These are phyloP conservation scores for Tenualosa ilisha DNA, from an alignment of 2,797 vertebrate species.

Conservation along the genomic window DNA sequence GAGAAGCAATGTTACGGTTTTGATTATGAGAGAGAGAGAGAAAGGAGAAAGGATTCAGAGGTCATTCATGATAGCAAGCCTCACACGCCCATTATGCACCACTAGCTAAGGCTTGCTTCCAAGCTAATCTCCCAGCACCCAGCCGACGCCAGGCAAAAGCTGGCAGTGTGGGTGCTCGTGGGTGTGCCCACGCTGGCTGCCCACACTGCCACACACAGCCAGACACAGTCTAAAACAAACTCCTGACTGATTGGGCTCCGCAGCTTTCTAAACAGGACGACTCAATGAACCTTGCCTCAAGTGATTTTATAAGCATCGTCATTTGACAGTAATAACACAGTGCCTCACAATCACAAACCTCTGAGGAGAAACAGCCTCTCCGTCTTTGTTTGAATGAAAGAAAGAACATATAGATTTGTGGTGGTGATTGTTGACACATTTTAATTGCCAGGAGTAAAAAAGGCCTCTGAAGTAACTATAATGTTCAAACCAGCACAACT, in stretches of 20 bases:
- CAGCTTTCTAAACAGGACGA: neutral
- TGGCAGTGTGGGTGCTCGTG: neutral
- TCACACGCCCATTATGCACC: neutral
- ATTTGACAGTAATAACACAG: constrained; percentile 17
- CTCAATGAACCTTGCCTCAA: constrained; percentile 9
- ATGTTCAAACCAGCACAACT: neutral
- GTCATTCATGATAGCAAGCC: neutral
- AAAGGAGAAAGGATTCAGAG: neutral
- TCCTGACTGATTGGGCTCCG: constrained; percentile 6
- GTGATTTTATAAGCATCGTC: neutral
- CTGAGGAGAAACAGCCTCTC: neutral
- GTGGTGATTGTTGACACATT: neutral
- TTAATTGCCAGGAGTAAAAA: neutral
- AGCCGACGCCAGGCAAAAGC: constrained; percentile 5
- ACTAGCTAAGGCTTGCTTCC: neutral
- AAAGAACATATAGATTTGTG: neutral
- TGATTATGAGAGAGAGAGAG: neutral
- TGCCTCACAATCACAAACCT: neutral
- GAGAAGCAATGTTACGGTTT: neutral
- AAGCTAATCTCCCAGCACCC: neutral
- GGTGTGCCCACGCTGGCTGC: neutral
- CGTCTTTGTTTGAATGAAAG: neutral
- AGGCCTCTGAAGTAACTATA: neutral
- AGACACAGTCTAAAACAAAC: neutral
- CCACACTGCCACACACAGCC: neutral